A percentile compares a stretch with the other conserved stretches of the same genome.
These are phyloP conservation scores for Amphimallon solstitiale DNA, from an alignment of 2,888 invertebrate species.

Conservation along the genomic window DNA sequence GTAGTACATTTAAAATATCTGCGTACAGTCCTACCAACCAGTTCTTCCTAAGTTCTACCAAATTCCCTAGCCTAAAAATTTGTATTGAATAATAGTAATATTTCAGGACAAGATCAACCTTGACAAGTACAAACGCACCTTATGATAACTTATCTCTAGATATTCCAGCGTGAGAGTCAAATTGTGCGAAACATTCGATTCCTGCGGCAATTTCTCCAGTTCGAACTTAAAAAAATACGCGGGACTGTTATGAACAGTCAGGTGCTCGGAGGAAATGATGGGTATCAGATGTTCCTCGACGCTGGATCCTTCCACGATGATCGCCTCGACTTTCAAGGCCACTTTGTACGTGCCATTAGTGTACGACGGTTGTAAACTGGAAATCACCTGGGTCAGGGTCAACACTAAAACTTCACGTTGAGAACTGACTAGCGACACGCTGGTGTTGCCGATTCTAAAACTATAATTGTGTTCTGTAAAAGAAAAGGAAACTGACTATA, in stretches of 20 bases:
- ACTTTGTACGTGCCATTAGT: conserved; percentile 47
- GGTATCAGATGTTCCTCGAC: conserved; percentile 78
- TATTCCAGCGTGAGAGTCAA: conserved; percentile 76
- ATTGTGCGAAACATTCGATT: conserved; percentile 74
- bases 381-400: conserved; percentile 75
- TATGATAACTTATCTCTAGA: conserved; percentile 80
- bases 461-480: conserved; percentile 78
- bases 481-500: too few species aligned
- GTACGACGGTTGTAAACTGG: conserved; percentile 55
- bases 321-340: conserved; percentile 71
- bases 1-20: too few species aligned
- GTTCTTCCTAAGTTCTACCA: too few species aligned
- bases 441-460: conserved; percentile 78
- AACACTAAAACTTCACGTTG: conserved; percentile 77
- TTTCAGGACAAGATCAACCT: too few species aligned
- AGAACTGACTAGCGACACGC: conserved; percentile 71
- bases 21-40: too few species aligned
- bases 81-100: too few species aligned
- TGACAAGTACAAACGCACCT: conserved; percentile 69
- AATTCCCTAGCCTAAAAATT: too few species aligned
- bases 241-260: conserved; percentile 68
- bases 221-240: conserved; percentile 79
- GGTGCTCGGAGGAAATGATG: conserved; percentile 72
- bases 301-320: conserved; percentile 79
- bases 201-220: conserved; percentile 76